Percentiles rank a stretch among this genome's conserved stretches.
These are phyloP conservation scores for Spatulosminthurus flaviceps DNA, from an alignment of 2,888 invertebrate genomes.

Conservation along the genomic window DNA sequence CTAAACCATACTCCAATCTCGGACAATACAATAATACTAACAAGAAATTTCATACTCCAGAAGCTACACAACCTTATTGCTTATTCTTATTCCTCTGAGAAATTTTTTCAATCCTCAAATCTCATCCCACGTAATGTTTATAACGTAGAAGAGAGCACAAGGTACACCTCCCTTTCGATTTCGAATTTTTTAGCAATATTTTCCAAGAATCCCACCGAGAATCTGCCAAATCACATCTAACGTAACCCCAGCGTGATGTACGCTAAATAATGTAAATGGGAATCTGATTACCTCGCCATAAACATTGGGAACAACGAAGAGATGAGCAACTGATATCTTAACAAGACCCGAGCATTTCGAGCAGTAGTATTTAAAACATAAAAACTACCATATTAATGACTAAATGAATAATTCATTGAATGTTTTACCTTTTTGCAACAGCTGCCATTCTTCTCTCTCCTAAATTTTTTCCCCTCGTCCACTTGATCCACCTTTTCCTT, in stretches of 20 bases:
- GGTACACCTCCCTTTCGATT: too few species aligned
- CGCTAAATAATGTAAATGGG: background rate
- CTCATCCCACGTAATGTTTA: too few species aligned
- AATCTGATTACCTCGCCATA: slow-evolving; percentile 1
- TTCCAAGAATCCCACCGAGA: too few species aligned
- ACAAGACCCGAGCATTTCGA: background rate
- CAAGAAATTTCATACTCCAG: too few species aligned
- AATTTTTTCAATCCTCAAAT: too few species aligned
- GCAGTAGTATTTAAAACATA: slow-evolving; percentile 8
- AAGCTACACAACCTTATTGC: too few species aligned
- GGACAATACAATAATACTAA: too few species aligned
- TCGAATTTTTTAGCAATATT: too few species aligned
- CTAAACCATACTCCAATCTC: too few species aligned
- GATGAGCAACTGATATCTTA: slow-evolving; percentile 14
- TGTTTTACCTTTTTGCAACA: slow-evolving; percentile 19
- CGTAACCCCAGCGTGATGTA: background rate
- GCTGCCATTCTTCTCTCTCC: slow-evolving; percentile 19
- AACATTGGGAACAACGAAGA: background rate
- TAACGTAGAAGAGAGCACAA: too few species aligned
- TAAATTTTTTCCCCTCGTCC: background rate
- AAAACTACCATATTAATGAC: slow-evolving; percentile 7
- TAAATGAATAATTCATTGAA: slow-evolving; percentile 23
- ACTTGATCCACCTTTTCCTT: background rate
- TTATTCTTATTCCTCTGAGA: too few species aligned
- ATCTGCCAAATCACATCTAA: too few species aligned